Base-by-base conservation (phyloP, 2,888 invertebrate genomes). In the Tortrix viridana region DNA sequence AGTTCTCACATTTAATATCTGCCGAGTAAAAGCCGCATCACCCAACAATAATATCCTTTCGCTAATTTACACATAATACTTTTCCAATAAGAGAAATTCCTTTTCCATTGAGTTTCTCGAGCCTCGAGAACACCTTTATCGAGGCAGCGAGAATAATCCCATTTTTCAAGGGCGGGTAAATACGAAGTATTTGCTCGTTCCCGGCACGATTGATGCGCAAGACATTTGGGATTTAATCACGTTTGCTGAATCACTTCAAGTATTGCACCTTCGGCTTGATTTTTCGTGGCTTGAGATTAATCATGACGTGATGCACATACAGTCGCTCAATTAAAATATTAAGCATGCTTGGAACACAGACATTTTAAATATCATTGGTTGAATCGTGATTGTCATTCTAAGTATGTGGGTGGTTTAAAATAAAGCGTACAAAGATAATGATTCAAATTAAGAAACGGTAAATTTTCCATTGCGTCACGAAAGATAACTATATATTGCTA, bases 61-160 rank as follows among this genome's bases (percentile, higher is more conserved):
- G 58, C 53, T 63, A 63, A 63, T 63, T 63, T 63, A 48, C 58
- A 63, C 63, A 63, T 63, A 63, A 63, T 63, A 47, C 58, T 63
- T 63, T 63, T 63, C 62, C 52, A 52, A 63, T 57, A 63, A 44
- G 47, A 58, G 58, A 53, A 63, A 63, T 63, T 58, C 57, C 32
- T 53, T 63, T 63, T 58, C 53, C 57, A 47, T 62, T 48, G 52
- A 57, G 57, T 62, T 58, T 63, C 63, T 47, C 32, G 41, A 53
- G 57, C 19, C 63, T 38, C 50, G 41, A 53, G 63, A 58, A 63
- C 63, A 63, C 63, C 63, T 58, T 63, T 63, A 63, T 63, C 63
- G 53, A 58, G 38, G 52, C 63, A 58, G 52, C 58, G 43, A 43
- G 63, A 63, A 63, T 63, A 63, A 63, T 63, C 63, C 63, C 48